phyloP scores from a whole-genome alignment of 2,797 vertebrate species.

The Oceanodroma leucorhoa region DNA sequence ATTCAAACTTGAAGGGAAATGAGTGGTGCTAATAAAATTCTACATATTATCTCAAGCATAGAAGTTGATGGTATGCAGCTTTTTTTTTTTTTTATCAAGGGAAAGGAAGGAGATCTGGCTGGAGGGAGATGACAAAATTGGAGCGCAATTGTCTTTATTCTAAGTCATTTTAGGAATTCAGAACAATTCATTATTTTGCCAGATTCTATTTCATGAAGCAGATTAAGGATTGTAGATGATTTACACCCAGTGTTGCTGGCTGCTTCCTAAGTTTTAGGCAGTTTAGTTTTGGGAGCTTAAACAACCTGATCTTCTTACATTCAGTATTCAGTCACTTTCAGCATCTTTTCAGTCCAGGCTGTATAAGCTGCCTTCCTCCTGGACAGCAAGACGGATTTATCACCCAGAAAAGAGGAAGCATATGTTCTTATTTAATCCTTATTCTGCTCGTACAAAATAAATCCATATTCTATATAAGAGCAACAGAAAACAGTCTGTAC shows the following conservation, averaged over 20 bases:
- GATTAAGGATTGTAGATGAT: conserved; percentile 38
- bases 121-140: neutral
- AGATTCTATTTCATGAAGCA: neutral
- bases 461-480: neutral
- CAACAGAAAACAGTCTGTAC: neutral
- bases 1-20: neutral
- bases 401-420: neutral
- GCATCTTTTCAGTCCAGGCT: conserved; percentile 25
- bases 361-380: conserved; percentile 3
- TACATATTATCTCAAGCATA: neutral
- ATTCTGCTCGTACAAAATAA: neutral
- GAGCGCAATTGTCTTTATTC: conserved; percentile 1
- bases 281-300: conserved; percentile 23
- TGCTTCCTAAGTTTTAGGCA: conserved; percentile 28
- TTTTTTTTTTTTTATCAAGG: neutral
- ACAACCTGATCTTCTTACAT: conserved; percentile 43
- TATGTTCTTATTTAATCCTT: conserved; percentile 48
- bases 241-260: neutral
- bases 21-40: neutral
- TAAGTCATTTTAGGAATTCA: conserved; percentile 3
- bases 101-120: neutral
- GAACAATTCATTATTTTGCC: neutral
- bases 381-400: conserved; percentile 38
- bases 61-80: neutral
- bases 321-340: conserved; percentile 3